phyloP scores from a whole-genome alignment of 2,888 invertebrate species.

The Lagria hirta region DNA sequence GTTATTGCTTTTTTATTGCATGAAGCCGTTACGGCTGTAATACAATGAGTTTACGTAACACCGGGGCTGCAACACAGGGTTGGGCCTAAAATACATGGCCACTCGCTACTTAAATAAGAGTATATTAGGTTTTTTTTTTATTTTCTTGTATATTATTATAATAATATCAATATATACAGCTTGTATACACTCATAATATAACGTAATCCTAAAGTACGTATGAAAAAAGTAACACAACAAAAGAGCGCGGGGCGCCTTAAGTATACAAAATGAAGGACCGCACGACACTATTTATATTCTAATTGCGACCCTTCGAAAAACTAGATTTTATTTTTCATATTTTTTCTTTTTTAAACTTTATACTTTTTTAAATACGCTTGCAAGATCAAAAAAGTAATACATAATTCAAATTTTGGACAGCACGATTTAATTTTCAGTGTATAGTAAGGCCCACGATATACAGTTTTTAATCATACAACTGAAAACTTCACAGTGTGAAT shows the following conservation, averaged over 20 bases:
- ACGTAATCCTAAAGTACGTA: conserved; percentile 51
- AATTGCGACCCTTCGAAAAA: conserved; percentile 39
- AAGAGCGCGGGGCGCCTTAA: conserved; percentile 47
- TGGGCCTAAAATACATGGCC: conserved; percentile 52
- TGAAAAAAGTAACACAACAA: conserved; percentile 49
- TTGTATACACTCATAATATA: conserved; percentile 55
- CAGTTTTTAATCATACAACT: conserved; percentile 56
- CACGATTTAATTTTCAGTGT: conserved; percentile 57
- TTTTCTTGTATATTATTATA: conserved; percentile 49
- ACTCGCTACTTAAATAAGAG: conserved; percentile 54
- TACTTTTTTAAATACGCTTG: too few relatives aligned
- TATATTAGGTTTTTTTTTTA: conserved; percentile 50
- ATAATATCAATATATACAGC: conserved; percentile 54
- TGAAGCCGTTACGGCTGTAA: conserved; percentile 63
- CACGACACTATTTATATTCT: conserved; percentile 25
- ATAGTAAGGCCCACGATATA: conserved; percentile 59
- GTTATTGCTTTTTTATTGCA: conserved; percentile 61
- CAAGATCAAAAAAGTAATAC: conserved; percentile 28
- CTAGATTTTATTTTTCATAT: conserved; percentile 18
- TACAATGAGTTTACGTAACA: conserved; percentile 64
- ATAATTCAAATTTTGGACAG: conserved; percentile 53
- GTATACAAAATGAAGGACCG: conserved; percentile 45
- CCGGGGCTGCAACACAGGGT: conserved; percentile 55
- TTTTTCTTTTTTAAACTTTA: too few relatives aligned
- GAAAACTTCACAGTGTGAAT: conserved; percentile 56